Evolutionary conservation across 1,140 invertebrate species (phyloP).

Genomic region (Bombyx mori): ASM3026992v2 NC_085123.1:10817001-10817500

Average conservation of each 20-base stretch:
- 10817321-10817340: too few species aligned
- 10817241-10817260: slow-evolving; percentile 33
- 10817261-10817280: slow-evolving; percentile 41
- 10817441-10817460: too few species aligned
- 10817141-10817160: slow-evolving; percentile 12
- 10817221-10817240: slow-evolving; percentile 34
- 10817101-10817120: slow-evolving; percentile 22
- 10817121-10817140: slow-evolving; percentile 6
- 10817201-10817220: slow-evolving; percentile 15
- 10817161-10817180: slow-evolving; percentile 8
- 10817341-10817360: background rate
- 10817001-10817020: slow-evolving; percentile 34
- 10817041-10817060: slow-evolving; percentile 30
- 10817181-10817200: slow-evolving; percentile 23
- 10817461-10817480: too few species aligned
- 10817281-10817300: slow-evolving; percentile 6
- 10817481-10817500: too few species aligned
- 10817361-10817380: too few species aligned
- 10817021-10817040: slow-evolving; percentile 27
- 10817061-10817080: slow-evolving; percentile 20
- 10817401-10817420: too few species aligned
- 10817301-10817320: too few species aligned
- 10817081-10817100: slow-evolving; percentile 31
- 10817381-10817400: too few species aligned
- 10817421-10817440: too few species aligned